Conservation (phyloP, 2,113 vertebrate genomes). For the Aspidoscelis tigris region DNA sequence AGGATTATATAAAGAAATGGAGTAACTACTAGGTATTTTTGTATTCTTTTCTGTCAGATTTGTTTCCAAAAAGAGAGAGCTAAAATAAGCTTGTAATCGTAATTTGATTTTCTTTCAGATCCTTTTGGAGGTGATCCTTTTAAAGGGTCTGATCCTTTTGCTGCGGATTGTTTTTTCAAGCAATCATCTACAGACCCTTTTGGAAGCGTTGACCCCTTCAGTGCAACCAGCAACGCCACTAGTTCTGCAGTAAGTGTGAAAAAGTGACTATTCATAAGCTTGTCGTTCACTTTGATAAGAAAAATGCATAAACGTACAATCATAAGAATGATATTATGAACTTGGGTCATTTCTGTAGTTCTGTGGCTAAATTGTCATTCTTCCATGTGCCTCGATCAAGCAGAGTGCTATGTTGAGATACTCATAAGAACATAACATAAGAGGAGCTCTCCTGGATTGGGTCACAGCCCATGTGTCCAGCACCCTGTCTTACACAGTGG, state of each 20-base stretch:
- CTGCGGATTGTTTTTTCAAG: constrained; percentile 90
- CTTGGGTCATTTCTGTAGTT: background rate
- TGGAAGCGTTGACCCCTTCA: constrained; percentile 81
- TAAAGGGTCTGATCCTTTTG: constrained; percentile 97
- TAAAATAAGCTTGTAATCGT: background rate
- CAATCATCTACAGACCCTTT: constrained; percentile 83
- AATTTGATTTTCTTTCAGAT: constrained; percentile 75
- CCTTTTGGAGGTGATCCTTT: constrained; percentile 96
- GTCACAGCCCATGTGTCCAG: too few species aligned
- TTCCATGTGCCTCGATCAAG: background rate
- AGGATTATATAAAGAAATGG: background rate
- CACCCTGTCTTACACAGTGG: too few species aligned
- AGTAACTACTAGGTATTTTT: background rate
- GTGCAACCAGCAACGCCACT: constrained; percentile 60
- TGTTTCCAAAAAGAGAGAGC: constrained; percentile 22
- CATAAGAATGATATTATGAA: background rate
- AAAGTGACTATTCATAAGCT: background rate
- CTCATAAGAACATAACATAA: too few species aligned
- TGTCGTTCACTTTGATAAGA: background rate
- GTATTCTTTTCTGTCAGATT: background rate
- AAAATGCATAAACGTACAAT: background rate
- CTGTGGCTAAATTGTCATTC: background rate
- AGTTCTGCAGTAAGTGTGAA: constrained; percentile 68
- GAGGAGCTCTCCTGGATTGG: background rate
- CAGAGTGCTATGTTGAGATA: background rate